phyloP scores from a whole-genome alignment of 2,113 vertebrate genomes.

The Paratilapia polleni region DNA sequence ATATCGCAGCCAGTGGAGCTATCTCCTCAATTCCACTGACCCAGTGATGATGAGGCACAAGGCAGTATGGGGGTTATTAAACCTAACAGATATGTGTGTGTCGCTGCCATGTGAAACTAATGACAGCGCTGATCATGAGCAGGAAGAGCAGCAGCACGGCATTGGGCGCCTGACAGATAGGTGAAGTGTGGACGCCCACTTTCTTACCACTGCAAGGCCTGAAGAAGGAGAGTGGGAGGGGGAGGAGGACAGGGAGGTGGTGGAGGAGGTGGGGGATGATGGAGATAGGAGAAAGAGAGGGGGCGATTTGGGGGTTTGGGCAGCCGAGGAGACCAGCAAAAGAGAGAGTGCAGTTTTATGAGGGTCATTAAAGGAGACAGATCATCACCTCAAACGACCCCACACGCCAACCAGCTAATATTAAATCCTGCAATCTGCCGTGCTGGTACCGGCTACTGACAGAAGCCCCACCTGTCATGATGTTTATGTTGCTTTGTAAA shows the following conservation, averaged over 20 bases:
- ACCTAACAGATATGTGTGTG: constrained; percentile 31
- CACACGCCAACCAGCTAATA: constrained; percentile 50
- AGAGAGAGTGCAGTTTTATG: constrained; percentile 63
- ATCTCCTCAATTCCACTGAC: constrained; percentile 30
- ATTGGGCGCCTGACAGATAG: constrained; percentile 29
- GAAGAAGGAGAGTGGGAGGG: background rate
- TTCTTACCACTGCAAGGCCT: constrained; percentile 21
- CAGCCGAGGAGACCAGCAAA: constrained; percentile 33
- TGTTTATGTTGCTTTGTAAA: constrained; percentile 72
- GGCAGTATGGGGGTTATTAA: constrained; percentile 35
- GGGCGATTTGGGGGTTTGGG: constrained; percentile 12
- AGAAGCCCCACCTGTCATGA: constrained; percentile 53
- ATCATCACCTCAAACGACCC: constrained; percentile 73
- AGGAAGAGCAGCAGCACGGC: constrained; percentile 12
- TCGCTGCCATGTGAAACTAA: constrained; percentile 32
- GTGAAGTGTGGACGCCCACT: constrained; percentile 25
- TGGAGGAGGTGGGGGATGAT: constrained; percentile 7
- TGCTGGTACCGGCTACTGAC: constrained; percentile 51
- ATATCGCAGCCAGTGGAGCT: constrained; percentile 27
- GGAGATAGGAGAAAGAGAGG: background rate
- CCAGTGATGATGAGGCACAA: constrained; percentile 27
- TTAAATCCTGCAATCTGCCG: constrained; percentile 65
- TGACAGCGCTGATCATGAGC: constrained; percentile 34
- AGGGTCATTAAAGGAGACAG: constrained; percentile 71
- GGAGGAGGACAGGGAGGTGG: background rate